Conservation (phyloP, 2,113 vertebrate species). For the Cyrtonyx montezumae region DNA sequence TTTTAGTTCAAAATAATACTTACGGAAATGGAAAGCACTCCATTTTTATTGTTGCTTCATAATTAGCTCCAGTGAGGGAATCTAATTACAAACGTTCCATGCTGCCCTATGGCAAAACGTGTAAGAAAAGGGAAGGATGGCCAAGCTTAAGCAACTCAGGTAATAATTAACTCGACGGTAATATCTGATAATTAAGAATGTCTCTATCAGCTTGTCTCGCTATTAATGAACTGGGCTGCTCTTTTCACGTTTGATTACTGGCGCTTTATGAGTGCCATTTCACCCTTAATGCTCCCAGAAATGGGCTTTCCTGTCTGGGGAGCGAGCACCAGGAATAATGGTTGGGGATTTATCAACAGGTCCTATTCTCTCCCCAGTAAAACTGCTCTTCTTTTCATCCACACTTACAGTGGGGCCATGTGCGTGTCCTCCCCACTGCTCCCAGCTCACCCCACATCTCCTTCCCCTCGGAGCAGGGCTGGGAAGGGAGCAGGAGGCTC, state of each 20-base stretch:
- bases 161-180: constrained; percentile 70
- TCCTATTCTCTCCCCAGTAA: neutral
- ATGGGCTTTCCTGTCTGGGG: neutral
- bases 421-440: fast-evolving
- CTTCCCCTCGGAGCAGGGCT: neutral
- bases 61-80: constrained; percentile 76
- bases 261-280: constrained; percentile 60
- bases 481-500: neutral
- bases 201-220: constrained; percentile 71
- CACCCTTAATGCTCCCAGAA: constrained; percentile 61
- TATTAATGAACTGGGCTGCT: constrained; percentile 77
- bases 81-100: constrained; percentile 74
- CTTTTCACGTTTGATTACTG: constrained; percentile 74
- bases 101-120: constrained; percentile 65
- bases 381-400: neutral
- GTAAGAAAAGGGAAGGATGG: constrained; percentile 44
- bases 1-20: constrained; percentile 56
- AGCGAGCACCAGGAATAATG: neutral
- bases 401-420: neutral
- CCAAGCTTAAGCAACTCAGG: constrained; percentile 72
- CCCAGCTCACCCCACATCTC: neutral
- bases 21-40: constrained; percentile 37
- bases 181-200: constrained; percentile 73
- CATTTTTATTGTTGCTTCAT: constrained; percentile 69
- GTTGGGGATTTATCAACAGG: neutral